Conservation (phyloP, 2,888 invertebrate genomes). For the Coecobrya sp. region DNA sequence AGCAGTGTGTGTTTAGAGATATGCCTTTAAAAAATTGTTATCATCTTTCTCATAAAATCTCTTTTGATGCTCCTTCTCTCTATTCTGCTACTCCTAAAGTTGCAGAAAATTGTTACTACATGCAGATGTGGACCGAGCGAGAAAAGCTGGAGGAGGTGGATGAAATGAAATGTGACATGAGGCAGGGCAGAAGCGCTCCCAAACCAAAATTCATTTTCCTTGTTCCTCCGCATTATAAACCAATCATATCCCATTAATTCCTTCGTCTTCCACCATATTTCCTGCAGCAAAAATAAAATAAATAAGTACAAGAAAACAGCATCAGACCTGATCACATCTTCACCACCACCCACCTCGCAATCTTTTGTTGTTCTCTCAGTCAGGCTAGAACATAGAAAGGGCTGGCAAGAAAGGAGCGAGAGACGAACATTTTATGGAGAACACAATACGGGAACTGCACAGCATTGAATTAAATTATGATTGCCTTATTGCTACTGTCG, state of each 20-base stretch:
- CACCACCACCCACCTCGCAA: too few relatives aligned
- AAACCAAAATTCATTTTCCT: conserved; percentile 77
- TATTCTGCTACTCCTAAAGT: background rate
- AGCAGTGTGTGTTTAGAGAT: background rate
- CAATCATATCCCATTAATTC: conserved; percentile 72
- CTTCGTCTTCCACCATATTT: background rate
- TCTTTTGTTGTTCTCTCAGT: conserved; percentile 4
- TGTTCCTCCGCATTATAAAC: conserved; percentile 74
- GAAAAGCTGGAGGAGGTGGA: background rate
- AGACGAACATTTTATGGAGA: too few relatives aligned
- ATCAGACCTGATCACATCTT: too few relatives aligned
- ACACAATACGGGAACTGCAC: background rate
- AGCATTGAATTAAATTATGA: conserved; percentile 47
- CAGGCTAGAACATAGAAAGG: background rate
- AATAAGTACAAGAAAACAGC: background rate
- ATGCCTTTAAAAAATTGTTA: conserved; percentile 23
- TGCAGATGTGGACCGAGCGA: too few relatives aligned
- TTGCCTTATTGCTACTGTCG: conserved; percentile 9
- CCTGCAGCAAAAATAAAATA: background rate
- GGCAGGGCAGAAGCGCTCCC: conserved; percentile 7
- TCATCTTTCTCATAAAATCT: conserved; percentile 36
- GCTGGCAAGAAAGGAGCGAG: too few relatives aligned
- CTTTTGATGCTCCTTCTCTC: background rate
- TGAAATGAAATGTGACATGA: conserved; percentile 32
- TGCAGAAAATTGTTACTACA: conserved; percentile 14